A percentile compares a stretch with the other conserved stretches of the same genome.
Evolutionary conservation across 2,888 invertebrate species (phyloP).

Genomic region (Dinocampus coccinellae): DNA sequence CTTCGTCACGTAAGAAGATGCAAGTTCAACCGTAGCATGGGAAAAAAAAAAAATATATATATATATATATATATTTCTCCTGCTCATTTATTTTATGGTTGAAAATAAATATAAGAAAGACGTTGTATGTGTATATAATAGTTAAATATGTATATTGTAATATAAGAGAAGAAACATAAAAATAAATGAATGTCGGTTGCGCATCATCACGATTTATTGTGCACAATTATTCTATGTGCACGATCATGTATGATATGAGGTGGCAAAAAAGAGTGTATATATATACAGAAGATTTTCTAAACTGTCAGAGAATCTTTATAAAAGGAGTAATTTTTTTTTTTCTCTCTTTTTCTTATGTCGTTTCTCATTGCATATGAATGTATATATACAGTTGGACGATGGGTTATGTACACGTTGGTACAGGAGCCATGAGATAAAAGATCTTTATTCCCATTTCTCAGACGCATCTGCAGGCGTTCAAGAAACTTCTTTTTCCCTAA

Average conservation of each 20-base stretch:
- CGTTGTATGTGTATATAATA: neutral
- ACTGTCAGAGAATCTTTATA: neutral
- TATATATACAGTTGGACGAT: constrained; percentile 28
- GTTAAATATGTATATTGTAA: neutral
- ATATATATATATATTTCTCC: neutral
- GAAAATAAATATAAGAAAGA: neutral
- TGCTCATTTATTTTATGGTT: neutral
- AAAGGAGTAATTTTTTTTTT: constrained; percentile 13
- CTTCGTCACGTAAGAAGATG: constrained; percentile 19
- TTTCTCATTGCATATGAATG: neutral
- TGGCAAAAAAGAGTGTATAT: neutral
- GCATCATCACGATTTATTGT: constrained; percentile 1
- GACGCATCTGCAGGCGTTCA: constrained; percentile 40
- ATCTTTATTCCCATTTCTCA: constrained; percentile 53
- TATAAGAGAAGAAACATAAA: neutral
- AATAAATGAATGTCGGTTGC: neutral
- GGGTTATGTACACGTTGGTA: constrained; percentile 22
- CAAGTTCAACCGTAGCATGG: neutral
- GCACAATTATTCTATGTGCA: neutral
- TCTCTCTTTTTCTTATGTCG: constrained; percentile 22
- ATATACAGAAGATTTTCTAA: constrained; percentile 6
- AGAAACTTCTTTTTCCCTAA: constrained; percentile 40
- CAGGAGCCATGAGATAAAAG: constrained; percentile 46
- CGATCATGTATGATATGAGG: neutral
- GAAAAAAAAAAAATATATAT: neutral